Evolutionary conservation across 2,888 invertebrate genomes (phyloP), one percentile per base, ranked within the genome.

Genomic region (Monoplex corrugatus): DNA sequence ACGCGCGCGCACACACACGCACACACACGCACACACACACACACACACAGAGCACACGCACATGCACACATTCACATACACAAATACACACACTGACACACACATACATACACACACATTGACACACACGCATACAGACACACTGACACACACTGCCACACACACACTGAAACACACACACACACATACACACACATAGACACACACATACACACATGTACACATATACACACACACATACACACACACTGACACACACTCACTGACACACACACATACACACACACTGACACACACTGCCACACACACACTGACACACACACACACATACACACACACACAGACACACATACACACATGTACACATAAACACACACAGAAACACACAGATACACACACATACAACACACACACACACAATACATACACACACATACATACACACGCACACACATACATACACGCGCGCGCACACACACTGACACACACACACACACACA

Each of bases 401-500:
- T 13, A 57, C 57, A 57, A 32, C n/a, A 28, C n/a, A 3, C 72
- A 10, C n/a, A 72, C 72, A n/a, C 32, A 13, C 72, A 13, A 13
- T 23, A 13, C 57, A 13, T 23, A 57, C 57, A 72, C 72, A 3
- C 72, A 72, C 72, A 72, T n/a, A 72, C 19, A n/a, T n/a, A n/a
- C n/a, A n/a, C n/a, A n/a, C n/a, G n/a, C n/a, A 72, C 72, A n/a
- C n/a, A 28, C 32, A 72, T n/a, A 28, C 72, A 72, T 8, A 10
- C 72, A 72, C 72, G 10, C n/a, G 10, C n/a, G n/a, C 72, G n/a
- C 72, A 72, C 72, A 28, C 2, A 72, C 72, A 72, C 72, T 28
- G 28, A 72, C 72, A n/a, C n/a, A 32, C n/a, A n/a, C 72, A n/a
- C 72, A n/a, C 72, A n/a, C 72, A n/a, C 72, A n/a, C 72, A n/a